Evolutionary conservation across 2,888 invertebrate species (phyloP).

Genomic region (Epirrhoe alternata): DNA sequence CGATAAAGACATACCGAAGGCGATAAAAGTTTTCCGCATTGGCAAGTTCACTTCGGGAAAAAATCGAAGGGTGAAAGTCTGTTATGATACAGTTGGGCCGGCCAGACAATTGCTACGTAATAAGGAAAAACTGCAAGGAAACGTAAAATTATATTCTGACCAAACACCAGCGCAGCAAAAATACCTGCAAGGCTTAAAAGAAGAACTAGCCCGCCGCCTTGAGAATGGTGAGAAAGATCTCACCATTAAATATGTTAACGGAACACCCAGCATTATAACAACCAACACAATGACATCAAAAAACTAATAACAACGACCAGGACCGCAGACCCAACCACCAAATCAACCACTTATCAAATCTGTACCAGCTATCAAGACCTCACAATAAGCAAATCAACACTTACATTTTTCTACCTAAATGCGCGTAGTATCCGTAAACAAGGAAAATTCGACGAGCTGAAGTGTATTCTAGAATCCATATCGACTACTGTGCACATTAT

Average conservation of each 20-base stretch:
- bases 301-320: too few relatives aligned
- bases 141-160: too few relatives aligned
- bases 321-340: too few relatives aligned
- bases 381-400: neutral
- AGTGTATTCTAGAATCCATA: neutral
- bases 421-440: neutral
- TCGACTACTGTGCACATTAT: neutral
- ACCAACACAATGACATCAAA: too few relatives aligned
- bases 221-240: too few relatives aligned
- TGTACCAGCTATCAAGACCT: neutral
- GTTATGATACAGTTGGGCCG: neutral
- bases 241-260: too few relatives aligned
- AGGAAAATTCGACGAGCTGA: conserved; percentile 7
- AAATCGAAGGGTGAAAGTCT: neutral
- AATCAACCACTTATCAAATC: too few relatives aligned
- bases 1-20: neutral
- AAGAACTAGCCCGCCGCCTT: neutral
- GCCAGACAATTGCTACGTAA: neutral
- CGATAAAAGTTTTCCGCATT: neutral
- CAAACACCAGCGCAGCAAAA: neutral
- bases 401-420: neutral
- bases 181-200: neutral
- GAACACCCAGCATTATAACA: too few relatives aligned
- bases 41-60: neutral
- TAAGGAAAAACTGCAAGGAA: too few relatives aligned